Evolutionary conservation across 2,113 vertebrate genomes (phyloP), one percentile per base, ranked within the genome.

Genomic region (Seriola aureovittata): DNA sequence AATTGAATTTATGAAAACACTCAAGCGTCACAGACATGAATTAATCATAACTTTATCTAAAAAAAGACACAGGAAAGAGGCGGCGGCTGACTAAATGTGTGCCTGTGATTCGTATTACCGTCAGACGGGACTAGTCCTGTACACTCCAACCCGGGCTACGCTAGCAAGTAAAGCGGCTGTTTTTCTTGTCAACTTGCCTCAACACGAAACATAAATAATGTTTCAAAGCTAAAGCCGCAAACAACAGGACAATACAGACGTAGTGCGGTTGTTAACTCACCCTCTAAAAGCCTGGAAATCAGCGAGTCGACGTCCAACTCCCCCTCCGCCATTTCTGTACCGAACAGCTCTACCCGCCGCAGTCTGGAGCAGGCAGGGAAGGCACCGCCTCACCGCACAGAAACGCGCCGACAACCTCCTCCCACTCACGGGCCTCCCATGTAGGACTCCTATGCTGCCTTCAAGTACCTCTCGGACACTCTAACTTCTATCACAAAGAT

Each of bases 281-380:
- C 97, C 95, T 99, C 98, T 91, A 98, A 93, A 82, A 99, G 96
- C 86, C 97, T 96, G 86, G 97, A 97, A 95, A 99, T 99, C 79
- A 99, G 96, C 93, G 97, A 98, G 87, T 99, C 98, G 80, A 99
- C 97, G 93, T 99, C 98, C 97, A 99, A 95, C 95, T 99, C 98
- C 94, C 97, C 97, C 93, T 99, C 98, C 97, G 97, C 98, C 98
- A 98, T 99, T 95, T 97, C 93, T 94, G 90, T 85, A 80, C 64
- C 81, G 63, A 81, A 60, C 62, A 89, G 83, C 69, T 86, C 34
- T 52, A 65, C 78, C 78, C 88, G 78, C 89, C 84, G 88, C 89
- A 89, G 90, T 87, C 54, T 77, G 79, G 66, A 82, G 81, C 71
- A 82, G 71, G 69, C 77, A 80, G 71, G 17, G 80, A 79, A 84